Base-by-base conservation (phyloP, 2,797 vertebrate species). In the Scolopax bukidnonensis region DNA sequence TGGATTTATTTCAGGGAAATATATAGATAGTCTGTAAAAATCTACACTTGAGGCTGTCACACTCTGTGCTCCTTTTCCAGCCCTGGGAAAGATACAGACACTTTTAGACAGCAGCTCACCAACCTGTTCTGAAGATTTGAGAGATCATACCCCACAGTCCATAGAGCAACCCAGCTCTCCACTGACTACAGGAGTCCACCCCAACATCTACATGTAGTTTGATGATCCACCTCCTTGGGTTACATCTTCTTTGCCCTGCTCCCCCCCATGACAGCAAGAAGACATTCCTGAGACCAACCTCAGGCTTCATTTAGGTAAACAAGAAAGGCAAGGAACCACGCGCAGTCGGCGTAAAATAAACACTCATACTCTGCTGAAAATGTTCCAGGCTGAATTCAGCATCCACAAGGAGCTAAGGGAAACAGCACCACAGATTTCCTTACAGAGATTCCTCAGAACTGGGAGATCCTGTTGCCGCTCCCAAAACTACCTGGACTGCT, bases 321-420 rank as follows among this genome's bases (percentile, higher is more conserved):
- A 82, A 89, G 48, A 82, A 93, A 77, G 87, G 36, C 87, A 84
- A 90, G 82, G 40, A 82, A 87, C 27, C 20, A 4, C 24, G 23
- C n/a, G 43, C 43, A 94, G 91, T 60, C 25, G 3, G 54, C 68
- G 38, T 95, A 90, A 94, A 91, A 96, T 88, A 95, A 84, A 76
- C 87, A 92, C 11, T 40, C 51, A 48, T 32, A 50, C 41, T 70
- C 70, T 47, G 33, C 80, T 90, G 74, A 89, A 95, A 95, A 65
- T 65, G 64, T 91, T 91, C 63, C 67, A n/a, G 30, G 36, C 80
- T 80, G 53, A 90, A 56, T 3, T 87, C 88, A 61, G 80, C 36
- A 83, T 64, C 64, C 57, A 82, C 1, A 1, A 74, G 40, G 24
- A 84, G 67, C 68, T 61, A 85, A 67, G 17, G 19, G 79, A 94